Evolutionary conservation across 1,140 invertebrate genomes (phyloP).

Genomic region (Helicoverpa zea): DNA sequence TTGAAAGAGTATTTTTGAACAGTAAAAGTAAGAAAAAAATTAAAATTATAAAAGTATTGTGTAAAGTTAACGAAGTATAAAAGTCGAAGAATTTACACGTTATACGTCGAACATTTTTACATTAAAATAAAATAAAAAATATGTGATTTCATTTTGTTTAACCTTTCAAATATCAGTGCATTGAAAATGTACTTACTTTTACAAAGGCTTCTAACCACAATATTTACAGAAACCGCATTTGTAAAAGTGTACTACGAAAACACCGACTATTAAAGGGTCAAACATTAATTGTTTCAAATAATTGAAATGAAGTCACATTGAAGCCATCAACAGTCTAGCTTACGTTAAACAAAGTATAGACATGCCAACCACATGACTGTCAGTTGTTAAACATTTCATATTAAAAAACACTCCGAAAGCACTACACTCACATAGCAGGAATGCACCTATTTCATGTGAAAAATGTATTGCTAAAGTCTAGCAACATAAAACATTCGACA

Average conservation of each 20-base stretch:
- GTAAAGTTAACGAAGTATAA: slow-evolving; percentile 65
- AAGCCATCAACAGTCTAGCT: slow-evolving; percentile 27
- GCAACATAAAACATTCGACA: slow-evolving; percentile 19
- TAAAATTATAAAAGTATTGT: slow-evolving; percentile 58
- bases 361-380: not conserved
- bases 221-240: slow-evolving; percentile 18
- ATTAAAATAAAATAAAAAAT: slow-evolving; percentile 61
- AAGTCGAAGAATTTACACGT: slow-evolving; percentile 67
- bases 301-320: slow-evolving; percentile 74
- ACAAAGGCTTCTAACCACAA: slow-evolving; percentile 4
- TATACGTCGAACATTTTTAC: slow-evolving; percentile 64
- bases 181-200: not conserved
- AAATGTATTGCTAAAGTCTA: slow-evolving; percentile 3
- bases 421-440: not conserved
- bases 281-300: not conserved
- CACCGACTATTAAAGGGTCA: not conserved
- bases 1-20: slow-evolving; percentile 75
- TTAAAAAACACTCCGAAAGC: slow-evolving; percentile 4
- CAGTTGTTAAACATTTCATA: slow-evolving; percentile 6
- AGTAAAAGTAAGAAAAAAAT: slow-evolving; percentile 63
- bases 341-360: slow-evolving; percentile 31
- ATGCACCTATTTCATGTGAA: not conserved
- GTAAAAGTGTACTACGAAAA: slow-evolving; percentile 16
- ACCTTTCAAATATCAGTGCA: not conserved
- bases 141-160: slow-evolving; percentile 73